phyloP scores from a whole-genome alignment of 2,888 invertebrate genomes.

The Hyposoter dolosus region DNA sequence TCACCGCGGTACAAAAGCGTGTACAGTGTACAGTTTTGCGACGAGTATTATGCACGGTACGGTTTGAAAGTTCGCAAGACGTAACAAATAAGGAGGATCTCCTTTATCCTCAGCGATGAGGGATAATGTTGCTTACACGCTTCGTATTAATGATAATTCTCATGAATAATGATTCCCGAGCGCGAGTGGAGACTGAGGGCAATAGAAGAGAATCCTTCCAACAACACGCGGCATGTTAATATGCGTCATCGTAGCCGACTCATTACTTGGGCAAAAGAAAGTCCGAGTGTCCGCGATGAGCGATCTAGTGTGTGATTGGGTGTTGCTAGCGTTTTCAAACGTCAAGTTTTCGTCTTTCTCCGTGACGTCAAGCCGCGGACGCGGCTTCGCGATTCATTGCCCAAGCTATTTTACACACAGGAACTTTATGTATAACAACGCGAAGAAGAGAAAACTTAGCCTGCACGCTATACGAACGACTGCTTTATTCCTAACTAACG shows the following conservation, averaged over 20 bases:
- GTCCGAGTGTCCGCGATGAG: conserved; percentile 16
- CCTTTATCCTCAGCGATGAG: conserved; percentile 19
- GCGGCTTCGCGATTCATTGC: conserved; percentile 25
- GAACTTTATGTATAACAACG: neutral
- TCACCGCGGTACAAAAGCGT: conserved; percentile 52
- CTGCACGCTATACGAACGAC: neutral
- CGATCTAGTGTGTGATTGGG: conserved; percentile 18
- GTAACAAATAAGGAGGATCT: neutral
- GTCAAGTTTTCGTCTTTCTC: conserved; percentile 36
- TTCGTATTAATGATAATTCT: conserved; percentile 53
- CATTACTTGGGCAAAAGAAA: neutral
- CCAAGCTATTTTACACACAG: conserved; percentile 16
- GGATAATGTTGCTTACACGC: conserved; percentile 14
- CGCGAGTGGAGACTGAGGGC: neutral
- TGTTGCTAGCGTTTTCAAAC: conserved; percentile 35
- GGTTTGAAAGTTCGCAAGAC: conserved; percentile 12
- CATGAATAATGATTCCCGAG: conserved; percentile 54
- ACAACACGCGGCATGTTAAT: neutral
- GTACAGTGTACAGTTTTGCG: neutral
- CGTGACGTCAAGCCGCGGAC: neutral
- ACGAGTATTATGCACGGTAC: conserved; percentile 4
- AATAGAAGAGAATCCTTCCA: conserved; percentile 4
- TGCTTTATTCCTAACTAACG: conserved; percentile 8
- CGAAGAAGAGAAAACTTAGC: neutral
- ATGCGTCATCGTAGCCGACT: conserved; percentile 22